Evolutionary conservation across 92 coral and sea anemone genomes (phyloP).

Genomic region (Epizoanthus stellaris): DNA sequence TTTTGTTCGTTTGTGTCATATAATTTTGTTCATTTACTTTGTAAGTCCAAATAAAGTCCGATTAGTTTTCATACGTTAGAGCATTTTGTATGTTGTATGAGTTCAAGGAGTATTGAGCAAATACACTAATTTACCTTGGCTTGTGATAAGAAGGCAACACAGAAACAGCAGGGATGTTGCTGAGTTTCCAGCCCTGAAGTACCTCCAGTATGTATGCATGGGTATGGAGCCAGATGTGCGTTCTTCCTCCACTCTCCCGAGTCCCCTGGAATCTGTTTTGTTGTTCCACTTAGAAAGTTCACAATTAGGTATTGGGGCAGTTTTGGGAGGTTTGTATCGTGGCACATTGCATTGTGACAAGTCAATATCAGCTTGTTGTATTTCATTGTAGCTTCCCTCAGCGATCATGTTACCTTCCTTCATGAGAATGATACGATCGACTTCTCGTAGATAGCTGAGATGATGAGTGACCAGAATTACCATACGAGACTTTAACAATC

Average conservation of each 20-base stretch:
- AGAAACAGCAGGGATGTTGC: slow-evolving; percentile 40
- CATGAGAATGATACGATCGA: slow-evolving; percentile 69
- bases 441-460: slow-evolving; percentile 62
- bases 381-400: slow-evolving; percentile 57
- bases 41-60: no score
- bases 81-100: no score
- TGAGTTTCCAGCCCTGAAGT: slow-evolving; percentile 63
- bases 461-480: slow-evolving; percentile 73
- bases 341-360: slow-evolving; percentile 23
- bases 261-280: slow-evolving; percentile 37
- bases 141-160: slow-evolving; percentile 50
- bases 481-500: slow-evolving; percentile 51
- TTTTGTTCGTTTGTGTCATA: no score
- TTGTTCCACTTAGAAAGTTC: slow-evolving; percentile 15
- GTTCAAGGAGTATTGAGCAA: no score
- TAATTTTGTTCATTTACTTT: no score
- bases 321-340: slow-evolving; percentile 14
- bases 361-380: slow-evolving; percentile 54
- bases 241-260: slow-evolving; percentile 63
- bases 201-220: slow-evolving; percentile 62
- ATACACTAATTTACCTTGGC: slow-evolving; percentile 59
- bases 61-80: no score
- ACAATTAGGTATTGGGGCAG: slow-evolving; percentile 30
- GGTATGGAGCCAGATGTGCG: slow-evolving; percentile 68
- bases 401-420: slow-evolving; percentile 61